These are phyloP conservation scores for Canis aureus DNA, from an alignment of 2,113 vertebrate species.

Conservation along the genomic window DNA sequence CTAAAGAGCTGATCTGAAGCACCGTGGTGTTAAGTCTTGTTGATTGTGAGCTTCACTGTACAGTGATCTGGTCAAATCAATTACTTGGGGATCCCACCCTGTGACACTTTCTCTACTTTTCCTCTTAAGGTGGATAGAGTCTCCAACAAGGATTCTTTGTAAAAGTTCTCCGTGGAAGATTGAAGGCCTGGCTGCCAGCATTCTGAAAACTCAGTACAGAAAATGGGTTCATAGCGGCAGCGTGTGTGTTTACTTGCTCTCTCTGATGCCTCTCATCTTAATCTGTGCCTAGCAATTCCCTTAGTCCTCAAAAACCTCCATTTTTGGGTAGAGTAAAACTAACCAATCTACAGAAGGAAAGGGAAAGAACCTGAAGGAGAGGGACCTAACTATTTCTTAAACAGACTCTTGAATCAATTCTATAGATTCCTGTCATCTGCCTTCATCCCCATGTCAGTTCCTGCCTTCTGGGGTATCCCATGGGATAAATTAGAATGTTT, in stretches of 20 bases:
- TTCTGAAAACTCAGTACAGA: background rate
- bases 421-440: background rate
- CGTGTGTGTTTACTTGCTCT: background rate
- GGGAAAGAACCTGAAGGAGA: background rate
- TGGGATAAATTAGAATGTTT: background rate
- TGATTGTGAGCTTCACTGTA: background rate
- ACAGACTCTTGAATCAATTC: background rate
- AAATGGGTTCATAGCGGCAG: background rate
- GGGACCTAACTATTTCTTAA: background rate
- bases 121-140: background rate
- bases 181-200: conserved; percentile 24
- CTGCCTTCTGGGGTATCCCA: background rate
- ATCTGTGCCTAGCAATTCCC: background rate
- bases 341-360: background rate
- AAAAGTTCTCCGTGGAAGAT: background rate
- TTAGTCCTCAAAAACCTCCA: background rate
- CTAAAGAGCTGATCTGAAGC: background rate
- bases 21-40: background rate
- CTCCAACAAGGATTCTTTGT: background rate
- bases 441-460: background rate
- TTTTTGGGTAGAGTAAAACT: background rate
- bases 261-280: background rate
- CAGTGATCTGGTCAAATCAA: background rate
- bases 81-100: background rate
- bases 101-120: background rate